Evolutionary conservation across 92 coral and sea anemone genomes (phyloP), one percentile per base, ranked within the genome.

Genomic region (Anthopleura xanthogrammica): DNA sequence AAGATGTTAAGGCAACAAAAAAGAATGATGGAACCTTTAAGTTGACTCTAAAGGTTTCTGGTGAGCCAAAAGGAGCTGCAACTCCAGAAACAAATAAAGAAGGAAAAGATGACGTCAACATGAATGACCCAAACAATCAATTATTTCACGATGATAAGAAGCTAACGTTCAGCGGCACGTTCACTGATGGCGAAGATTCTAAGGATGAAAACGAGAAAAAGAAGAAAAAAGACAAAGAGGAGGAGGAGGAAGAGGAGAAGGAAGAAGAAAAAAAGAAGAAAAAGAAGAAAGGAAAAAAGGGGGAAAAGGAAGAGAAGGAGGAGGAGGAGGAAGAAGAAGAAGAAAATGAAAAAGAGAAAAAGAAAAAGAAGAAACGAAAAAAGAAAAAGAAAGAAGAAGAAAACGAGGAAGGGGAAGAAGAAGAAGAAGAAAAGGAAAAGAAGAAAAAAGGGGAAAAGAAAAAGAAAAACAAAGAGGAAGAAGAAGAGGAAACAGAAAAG

Each of bases 1-100:
- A 56, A 22, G 86, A 84, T 76, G 77, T 54, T 22, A 46, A 22
- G 7, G 82, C 80, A 7, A 13, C 87, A 11, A 84, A 84, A 74
- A 84, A 84, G 62, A 65, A 78, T 46, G 82, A 84, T 41, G 87
- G 87, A 22, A 77, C 78, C 40, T 84, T 84, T 52, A 12, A 84
- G 55, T 36, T 84, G 64, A 84, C 77, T 11, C 19, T 84, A 17
- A 50, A 77, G 68, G 65, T 72, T 7, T 54, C 50, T 17, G 85
- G 66, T 12, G 41, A 70, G 52, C 54, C 7, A 40, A 62, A 75
- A 42, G 57, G 42, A 16, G 24, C 70, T 1, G 78, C 23, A 75
- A 50, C 5, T 50, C 57, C 42, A 75, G 57, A 42, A 75, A 64
- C 65, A 10, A 46, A 80, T 56, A 13, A 60, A 22, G 50, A 36